These are phyloP conservation scores for Brachyopa scutellaris DNA, from an alignment of 2,888 invertebrate species.

Conservation along the genomic window DNA sequence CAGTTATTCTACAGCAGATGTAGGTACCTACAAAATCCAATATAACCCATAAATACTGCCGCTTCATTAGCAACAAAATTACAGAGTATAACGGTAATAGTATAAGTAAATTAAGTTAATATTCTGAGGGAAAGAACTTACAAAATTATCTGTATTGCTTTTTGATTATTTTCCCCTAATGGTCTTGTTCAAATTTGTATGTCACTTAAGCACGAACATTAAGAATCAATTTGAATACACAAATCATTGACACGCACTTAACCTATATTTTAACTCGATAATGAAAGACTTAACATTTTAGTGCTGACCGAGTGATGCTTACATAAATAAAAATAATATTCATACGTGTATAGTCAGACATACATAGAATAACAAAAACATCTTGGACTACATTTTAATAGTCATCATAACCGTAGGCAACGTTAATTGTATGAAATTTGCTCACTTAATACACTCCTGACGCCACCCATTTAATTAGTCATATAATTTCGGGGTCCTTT, in stretches of 20 bases:
- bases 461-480: not conserved
- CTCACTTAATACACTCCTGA: conserved; percentile 2
- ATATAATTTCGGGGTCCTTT: not conserved
- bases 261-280: not conserved
- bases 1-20: too few species aligned
- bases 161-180: not conserved
- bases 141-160: not conserved
- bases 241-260: not conserved
- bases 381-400: not conserved
- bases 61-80: too few species aligned
- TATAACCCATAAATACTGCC: too few species aligned
- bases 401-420: not conserved
- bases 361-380: not conserved
- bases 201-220: conserved; percentile 2
- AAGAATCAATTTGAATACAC: conserved; percentile 9
- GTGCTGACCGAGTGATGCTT: too few species aligned
- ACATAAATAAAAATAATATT: too few species aligned
- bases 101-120: too few species aligned
- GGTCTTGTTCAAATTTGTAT: not conserved
- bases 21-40: too few species aligned
- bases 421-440: not conserved
- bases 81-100: too few species aligned
- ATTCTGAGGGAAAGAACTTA: not conserved
- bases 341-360: too few species aligned
- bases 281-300: too few species aligned